phyloP scores from a whole-genome alignment of 2,888 invertebrate genomes.

The Syritta pipiens region DNA sequence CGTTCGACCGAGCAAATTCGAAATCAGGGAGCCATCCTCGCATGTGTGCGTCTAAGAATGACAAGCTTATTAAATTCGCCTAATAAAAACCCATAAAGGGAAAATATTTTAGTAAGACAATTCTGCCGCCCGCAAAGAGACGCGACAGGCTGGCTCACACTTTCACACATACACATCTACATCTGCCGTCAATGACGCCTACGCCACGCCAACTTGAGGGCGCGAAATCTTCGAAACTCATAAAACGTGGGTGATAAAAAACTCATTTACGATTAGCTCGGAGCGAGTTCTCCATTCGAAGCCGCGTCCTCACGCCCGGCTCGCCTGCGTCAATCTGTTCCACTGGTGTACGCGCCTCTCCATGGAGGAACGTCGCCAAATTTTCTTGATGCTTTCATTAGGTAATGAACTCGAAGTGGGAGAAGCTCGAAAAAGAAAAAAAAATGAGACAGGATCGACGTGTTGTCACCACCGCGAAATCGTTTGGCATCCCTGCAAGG shows the following conservation, averaged over 20 bases:
- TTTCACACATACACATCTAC: constrained; percentile 19
- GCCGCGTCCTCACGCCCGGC: no score
- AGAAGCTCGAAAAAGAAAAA: neutral
- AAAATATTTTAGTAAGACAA: constrained; percentile 62
- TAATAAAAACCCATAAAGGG: constrained; percentile 65
- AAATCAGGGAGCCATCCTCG: neutral
- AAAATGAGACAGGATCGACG: constrained; percentile 26
- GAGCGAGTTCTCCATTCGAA: constrained; percentile 44
- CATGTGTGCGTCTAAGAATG: constrained; percentile 27
- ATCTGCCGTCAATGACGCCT: neutral
- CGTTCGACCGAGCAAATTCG: constrained; percentile 13
- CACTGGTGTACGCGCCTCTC: neutral
- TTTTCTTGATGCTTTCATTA: constrained; percentile 61
- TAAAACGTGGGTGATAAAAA: constrained; percentile 64
- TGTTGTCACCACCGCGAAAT: constrained; percentile 53
- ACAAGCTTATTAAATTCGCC: constrained; percentile 61
- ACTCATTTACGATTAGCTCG: constrained; percentile 66
- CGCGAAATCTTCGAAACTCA: constrained; percentile 55
- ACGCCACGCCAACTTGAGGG: constrained; percentile 22
- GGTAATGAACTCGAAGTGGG: constrained; percentile 52
- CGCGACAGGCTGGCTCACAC: no score
- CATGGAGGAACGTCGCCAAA: constrained; percentile 24
- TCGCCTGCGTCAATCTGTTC: constrained; percentile 41
- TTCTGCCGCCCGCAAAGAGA: constrained; percentile 32
- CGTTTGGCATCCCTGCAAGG: constrained; percentile 12